A percentile compares a stretch with the other conserved stretches of the same genome.
Evolutionary conservation across 2,888 invertebrate species (phyloP).

Genomic region (Eupeodes luniger): DNA sequence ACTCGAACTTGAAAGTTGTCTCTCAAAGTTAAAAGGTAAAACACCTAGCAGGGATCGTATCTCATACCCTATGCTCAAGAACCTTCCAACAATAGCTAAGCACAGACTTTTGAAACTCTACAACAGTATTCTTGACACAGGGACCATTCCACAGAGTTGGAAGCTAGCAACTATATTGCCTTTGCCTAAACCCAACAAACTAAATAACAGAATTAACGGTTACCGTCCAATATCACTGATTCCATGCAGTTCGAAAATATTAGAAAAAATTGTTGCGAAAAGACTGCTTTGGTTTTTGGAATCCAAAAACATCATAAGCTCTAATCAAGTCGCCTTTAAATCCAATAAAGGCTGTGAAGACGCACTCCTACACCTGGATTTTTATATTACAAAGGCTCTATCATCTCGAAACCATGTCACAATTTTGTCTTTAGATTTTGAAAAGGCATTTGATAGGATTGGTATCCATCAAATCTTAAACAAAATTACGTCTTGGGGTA

Average conservation of each 20-base stretch:
- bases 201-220: too few relatives aligned
- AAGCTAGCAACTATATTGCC: too few relatives aligned
- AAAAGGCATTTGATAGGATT: neutral
- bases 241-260: too few relatives aligned
- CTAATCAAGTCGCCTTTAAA: neutral
- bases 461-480: constrained; percentile 2
- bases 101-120: neutral
- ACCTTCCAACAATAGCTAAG: neutral
- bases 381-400: constrained; percentile 1
- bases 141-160: neutral
- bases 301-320: neutral
- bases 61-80: too few relatives aligned
- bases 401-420: neutral
- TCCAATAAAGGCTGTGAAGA: constrained; percentile 16
- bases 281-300: too few relatives aligned
- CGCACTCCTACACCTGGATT: neutral
- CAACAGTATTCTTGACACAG: neutral
- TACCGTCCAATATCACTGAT: too few relatives aligned
- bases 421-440: neutral
- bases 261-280: constrained; percentile 14
- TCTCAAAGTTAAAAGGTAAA: neutral
- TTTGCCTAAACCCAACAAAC: too few relatives aligned
- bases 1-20: neutral
- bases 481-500: neutral
- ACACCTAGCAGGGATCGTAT: neutral